Evolutionary conservation across 30 jellyfish, hydroid and myxozoan species (phyloP).

Genomic region (Aurelia sp.): DNA sequence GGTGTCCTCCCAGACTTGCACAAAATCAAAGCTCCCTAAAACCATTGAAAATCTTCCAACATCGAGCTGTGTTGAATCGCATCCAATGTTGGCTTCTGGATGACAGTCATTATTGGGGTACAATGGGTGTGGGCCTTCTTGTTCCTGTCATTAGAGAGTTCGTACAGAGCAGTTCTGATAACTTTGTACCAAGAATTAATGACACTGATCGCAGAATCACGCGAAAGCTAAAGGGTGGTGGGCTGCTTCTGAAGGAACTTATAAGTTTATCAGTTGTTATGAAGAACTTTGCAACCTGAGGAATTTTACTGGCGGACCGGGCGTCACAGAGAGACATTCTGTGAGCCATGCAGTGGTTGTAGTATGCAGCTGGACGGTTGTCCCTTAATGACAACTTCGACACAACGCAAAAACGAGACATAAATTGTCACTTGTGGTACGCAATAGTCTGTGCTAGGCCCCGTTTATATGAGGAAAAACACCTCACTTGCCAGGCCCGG

Average conservation of each 20-base stretch:
- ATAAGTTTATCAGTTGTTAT: no score
- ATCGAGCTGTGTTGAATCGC: constrained; percentile 21
- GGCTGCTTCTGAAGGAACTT: constrained; percentile 60
- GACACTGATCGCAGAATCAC: constrained; percentile 6
- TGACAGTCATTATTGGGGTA: constrained; percentile 14
- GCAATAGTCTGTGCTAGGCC: no score
- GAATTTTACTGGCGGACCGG: no score
- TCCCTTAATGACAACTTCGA: no score
- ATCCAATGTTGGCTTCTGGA: constrained; percentile 57
- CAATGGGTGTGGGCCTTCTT: constrained; percentile 2
- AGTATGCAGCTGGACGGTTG: no score
- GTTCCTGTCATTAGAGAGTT: constrained; percentile 5
- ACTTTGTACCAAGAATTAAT: constrained; percentile 3
- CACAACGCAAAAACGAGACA: no score
- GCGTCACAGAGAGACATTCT: no score
- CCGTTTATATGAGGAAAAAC: no score
- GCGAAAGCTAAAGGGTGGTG: constrained; percentile 19
- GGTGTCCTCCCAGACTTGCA: constrained; percentile 51
- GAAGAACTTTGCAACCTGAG: no score
- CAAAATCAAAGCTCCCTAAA: not conserved
- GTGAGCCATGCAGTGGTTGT: no score
- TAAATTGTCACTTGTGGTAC: no score
- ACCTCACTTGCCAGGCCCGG: no score
- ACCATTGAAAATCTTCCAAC: constrained; percentile 33
- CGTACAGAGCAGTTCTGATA: not conserved